Conservation (phyloP, 2,888 invertebrate genomes). For the Drosophila affinis region DNA sequence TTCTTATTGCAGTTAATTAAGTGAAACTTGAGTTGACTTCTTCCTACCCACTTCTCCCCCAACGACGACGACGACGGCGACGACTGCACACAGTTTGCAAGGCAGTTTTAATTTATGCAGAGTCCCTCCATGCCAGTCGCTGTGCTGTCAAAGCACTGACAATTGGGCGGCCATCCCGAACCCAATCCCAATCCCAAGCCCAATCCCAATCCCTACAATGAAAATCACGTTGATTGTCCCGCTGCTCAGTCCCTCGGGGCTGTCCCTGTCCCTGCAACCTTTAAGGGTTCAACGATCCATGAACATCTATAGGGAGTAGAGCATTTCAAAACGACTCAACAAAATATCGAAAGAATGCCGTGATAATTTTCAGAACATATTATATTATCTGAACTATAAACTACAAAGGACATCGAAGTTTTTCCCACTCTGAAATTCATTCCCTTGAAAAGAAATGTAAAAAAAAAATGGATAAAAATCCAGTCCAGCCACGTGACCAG, state of each 20-base stretch:
- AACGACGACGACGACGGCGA: too few species aligned
- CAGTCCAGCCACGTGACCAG: too few species aligned
- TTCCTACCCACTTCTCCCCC: background rate
- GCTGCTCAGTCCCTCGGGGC: conserved; percentile 8
- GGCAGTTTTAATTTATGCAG: conserved; percentile 41
- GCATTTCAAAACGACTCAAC: too few species aligned
- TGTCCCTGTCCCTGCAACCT: background rate
- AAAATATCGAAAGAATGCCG: too few species aligned
- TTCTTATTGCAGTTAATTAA: conserved; percentile 79
- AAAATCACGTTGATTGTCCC: conserved; percentile 43
- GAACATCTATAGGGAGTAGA: background rate
- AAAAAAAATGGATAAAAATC: too few species aligned
- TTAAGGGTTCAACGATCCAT: conserved; percentile 9
- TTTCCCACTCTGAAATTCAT: too few species aligned
- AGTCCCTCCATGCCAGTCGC: conserved; percentile 25
- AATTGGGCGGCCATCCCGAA: conserved; percentile 43
- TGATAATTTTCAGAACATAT: too few species aligned
- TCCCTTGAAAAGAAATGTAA: too few species aligned
- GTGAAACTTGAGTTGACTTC: conserved; percentile 64
- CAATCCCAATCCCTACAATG: conserved; percentile 47
- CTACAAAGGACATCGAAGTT: too few species aligned
- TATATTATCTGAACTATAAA: too few species aligned
- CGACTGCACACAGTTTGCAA: background rate
- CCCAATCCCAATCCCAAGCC: conserved; percentile 14
- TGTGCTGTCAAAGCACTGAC: conserved; percentile 68